Conservation (phyloP, 2,888 invertebrate genomes). For the Spialia ferax region DNA sequence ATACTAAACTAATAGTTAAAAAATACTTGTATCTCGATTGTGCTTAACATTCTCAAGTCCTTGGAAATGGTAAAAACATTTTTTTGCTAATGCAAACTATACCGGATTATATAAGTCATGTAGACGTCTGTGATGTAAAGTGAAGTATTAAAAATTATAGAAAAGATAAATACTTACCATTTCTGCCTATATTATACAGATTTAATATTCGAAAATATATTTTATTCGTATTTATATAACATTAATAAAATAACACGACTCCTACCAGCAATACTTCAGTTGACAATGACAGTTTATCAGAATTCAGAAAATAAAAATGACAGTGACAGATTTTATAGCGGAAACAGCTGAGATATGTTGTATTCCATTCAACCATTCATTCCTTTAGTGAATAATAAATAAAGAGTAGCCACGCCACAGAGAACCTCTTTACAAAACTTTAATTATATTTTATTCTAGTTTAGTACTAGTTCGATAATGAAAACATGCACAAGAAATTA, state of each 20-base stretch:
- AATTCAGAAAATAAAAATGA: background rate
- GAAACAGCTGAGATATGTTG: too few species aligned
- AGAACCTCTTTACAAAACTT: too few species aligned
- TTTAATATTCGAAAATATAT: background rate
- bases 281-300: background rate
- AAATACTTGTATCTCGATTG: background rate
- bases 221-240: background rate
- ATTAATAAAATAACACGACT: background rate
- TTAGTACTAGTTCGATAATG: too few species aligned
- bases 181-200: background rate
- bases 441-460: too few species aligned
- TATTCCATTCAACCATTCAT: too few species aligned
- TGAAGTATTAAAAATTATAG: background rate
- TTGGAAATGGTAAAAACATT: slow-evolving; percentile 47
- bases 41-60: slow-evolving; percentile 47
- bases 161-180: slow-evolving; percentile 21
- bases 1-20: background rate
- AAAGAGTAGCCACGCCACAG: too few species aligned
- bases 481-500: too few species aligned
- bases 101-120: slow-evolving; percentile 50
- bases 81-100: slow-evolving; percentile 25
- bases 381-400: too few species aligned
- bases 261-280: background rate
- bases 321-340: too few species aligned
- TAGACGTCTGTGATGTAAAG: background rate